phyloP scores from a whole-genome alignment of 2,797 vertebrate genomes.

The Corythornis leucogaster region DNA sequence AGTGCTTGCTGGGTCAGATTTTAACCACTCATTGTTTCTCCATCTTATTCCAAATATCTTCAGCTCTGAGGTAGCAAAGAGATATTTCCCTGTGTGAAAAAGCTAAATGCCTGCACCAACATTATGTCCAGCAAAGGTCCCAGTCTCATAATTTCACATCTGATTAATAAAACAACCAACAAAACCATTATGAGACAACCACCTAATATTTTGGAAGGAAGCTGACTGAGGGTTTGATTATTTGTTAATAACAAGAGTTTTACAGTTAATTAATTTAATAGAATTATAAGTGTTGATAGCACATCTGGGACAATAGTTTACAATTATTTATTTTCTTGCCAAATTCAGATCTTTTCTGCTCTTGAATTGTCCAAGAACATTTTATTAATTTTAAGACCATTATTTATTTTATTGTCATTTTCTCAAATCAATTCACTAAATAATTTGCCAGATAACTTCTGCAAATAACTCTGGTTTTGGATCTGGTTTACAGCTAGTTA shows the following conservation, averaged over 20 bases:
- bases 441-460: not conserved
- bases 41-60: not conserved
- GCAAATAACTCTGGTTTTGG: not conserved
- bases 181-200: not conserved
- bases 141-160: not conserved
- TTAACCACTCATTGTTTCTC: not conserved
- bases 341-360: not conserved
- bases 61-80: not conserved
- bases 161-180: not conserved
- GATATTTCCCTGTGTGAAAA: not conserved
- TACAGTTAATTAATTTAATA: slow-evolving; percentile 12
- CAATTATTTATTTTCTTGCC: not conserved
- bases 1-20: not conserved
- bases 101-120: not conserved
- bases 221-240: not conserved
- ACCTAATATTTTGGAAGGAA: not conserved
- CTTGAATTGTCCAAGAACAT: not conserved
- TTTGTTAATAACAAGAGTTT: not conserved
- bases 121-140: not conserved
- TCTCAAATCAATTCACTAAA: not conserved
- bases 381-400: too few relatives aligned
- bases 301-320: not conserved
- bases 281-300: not conserved
- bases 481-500: not conserved
- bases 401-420: not conserved